Evolutionary conservation across 2,797 vertebrate species (phyloP), one percentile per base, ranked within the genome.

Genomic region (Valencia hispanica): DNA sequence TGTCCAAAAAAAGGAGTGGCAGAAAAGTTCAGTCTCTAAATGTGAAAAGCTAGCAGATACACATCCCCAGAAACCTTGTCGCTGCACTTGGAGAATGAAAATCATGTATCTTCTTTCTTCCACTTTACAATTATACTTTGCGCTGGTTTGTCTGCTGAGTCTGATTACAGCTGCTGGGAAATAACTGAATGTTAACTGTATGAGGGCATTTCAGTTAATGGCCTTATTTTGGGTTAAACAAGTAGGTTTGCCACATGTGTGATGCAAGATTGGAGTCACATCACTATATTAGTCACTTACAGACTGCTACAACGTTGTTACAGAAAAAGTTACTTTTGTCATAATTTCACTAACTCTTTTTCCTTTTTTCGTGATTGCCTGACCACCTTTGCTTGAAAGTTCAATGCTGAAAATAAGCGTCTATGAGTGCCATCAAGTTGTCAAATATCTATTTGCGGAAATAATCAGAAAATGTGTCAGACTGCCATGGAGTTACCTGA

Each of bases 171-270:
- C 41, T 73, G 20, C 45, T 72, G 36, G 73, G 41, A 76, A 27
- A 43, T 80, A 76, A 73, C 63, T 77, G 65, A 12, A 73, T 45
- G 17, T 61, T 77, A 22, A 63, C 45, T 48, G 69, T 48, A 59
- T 66, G n/a, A 50, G 27, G 30, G 50, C 27, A 14, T 10, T 41
- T 72, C 61, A 27, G 43, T 3, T 8, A 18, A 55, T 72, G 9
- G 18, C 32, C 22, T 51, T 57, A 66, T 78, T 74, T 20, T 48
- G 30, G 71, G 48, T 81, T 25, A 73, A n/a, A 50, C 9, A 57
- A 73, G n/a, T 50, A 61, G 0, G 22, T 69, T 41, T 70, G 55
- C 36, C 22, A 55, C 17, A 55, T 34, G 34, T 72, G 6, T 65
- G n/a, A 45, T 32, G 53, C 7, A 51, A 22, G 51, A 7, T 55